These are phyloP conservation scores for Thaumetopoea pityocampa DNA, from an alignment of 1,140 invertebrate species.

Conservation along the genomic window DNA sequence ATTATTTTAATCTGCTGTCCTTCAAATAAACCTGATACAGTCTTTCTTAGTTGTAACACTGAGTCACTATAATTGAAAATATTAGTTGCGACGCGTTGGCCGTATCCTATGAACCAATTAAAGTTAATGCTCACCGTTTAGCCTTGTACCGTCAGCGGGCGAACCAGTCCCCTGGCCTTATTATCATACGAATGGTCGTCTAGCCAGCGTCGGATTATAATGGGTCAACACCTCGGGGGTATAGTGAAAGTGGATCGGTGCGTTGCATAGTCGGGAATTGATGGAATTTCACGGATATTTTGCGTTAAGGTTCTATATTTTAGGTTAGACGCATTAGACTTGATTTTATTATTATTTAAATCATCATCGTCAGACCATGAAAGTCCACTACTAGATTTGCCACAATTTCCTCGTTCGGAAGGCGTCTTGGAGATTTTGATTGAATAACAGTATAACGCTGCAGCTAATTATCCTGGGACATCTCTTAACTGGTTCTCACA, in stretches of 20 bases:
- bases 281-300: constrained; percentile 6
- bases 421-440: too few species aligned
- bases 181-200: constrained; percentile 55
- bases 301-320: too few species aligned
- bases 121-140: constrained; percentile 38
- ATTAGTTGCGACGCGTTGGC: constrained; percentile 19
- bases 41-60: background rate
- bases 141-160: constrained; percentile 23
- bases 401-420: too few species aligned
- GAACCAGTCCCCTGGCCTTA: constrained; percentile 29
- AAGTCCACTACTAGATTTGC: too few species aligned
- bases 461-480: too few species aligned
- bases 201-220: constrained; percentile 31
- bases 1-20: too few species aligned
- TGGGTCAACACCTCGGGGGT: constrained; percentile 34
- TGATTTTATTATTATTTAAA: too few species aligned
- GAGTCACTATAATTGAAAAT: constrained; percentile 7
- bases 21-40: too few species aligned
- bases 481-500: too few species aligned
- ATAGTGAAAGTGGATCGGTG: constrained; percentile 40
- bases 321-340: too few species aligned
- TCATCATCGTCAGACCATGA: too few species aligned
- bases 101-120: constrained; percentile 43
- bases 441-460: too few species aligned
- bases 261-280: constrained; percentile 1